phyloP scores from a whole-genome alignment of 1,140 invertebrate species.

The Caenorhabditis briggsae region DNA sequence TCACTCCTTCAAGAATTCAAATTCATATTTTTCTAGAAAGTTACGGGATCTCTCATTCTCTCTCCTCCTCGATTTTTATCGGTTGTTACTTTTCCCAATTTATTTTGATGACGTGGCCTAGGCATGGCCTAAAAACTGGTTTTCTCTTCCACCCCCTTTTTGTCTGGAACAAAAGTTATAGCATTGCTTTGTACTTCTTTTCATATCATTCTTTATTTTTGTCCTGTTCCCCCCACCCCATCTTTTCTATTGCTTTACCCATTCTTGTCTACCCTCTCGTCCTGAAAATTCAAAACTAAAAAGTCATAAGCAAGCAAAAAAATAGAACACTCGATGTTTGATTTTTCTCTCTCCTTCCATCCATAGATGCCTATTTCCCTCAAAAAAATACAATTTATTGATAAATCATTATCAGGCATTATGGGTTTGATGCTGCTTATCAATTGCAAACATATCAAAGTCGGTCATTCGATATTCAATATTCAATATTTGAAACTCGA shows the following conservation, averaged over 20 bases:
- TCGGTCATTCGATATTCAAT: too few relatives aligned
- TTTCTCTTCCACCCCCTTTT: background rate
- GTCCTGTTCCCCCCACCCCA: background rate
- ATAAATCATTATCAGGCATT: too few relatives aligned
- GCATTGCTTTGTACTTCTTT: background rate
- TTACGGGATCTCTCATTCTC: background rate
- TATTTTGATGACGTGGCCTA: too few relatives aligned
- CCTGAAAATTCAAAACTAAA: background rate
- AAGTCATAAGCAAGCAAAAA: too few relatives aligned
- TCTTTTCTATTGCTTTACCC: background rate
- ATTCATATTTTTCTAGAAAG: background rate
- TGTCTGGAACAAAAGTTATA: too few relatives aligned
- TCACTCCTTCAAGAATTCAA: background rate
- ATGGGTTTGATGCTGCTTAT: too few relatives aligned
- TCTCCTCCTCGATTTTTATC: too few relatives aligned
- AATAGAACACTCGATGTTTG: background rate
- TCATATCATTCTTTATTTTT: conserved; percentile 30
- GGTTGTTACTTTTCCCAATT: too few relatives aligned
- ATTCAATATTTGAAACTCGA: background rate
- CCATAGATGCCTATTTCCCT: too few relatives aligned
- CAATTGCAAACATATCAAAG: too few relatives aligned
- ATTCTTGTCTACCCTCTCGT: background rate
- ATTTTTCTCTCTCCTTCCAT: background rate
- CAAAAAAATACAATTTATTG: too few relatives aligned
- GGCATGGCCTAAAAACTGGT: too few relatives aligned